Base-by-base conservation (phyloP, 2,888 invertebrate genomes). In the Calameuta filiformis region DNA sequence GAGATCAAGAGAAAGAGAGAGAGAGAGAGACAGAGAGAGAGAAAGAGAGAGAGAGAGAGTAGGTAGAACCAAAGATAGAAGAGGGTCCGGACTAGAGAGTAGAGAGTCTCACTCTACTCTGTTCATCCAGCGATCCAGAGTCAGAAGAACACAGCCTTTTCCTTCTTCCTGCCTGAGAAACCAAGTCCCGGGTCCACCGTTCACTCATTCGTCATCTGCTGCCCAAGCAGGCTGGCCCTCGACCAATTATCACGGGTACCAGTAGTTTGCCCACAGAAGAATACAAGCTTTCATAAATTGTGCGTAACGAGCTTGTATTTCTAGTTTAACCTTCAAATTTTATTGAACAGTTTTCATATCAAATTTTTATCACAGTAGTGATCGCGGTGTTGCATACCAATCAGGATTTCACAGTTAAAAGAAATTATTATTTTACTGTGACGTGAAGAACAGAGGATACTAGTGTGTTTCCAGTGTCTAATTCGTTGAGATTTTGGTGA, bases 141-240 rank as follows among this genome's bases (percentile, higher is more conserved):
- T 56, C 56, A 23, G 56, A 56, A 9, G 23, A 56, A 23, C 56
- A 23, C 81, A 79, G 75, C 81, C 81, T 83, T 79, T 83, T 84
- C 79, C 83, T 83, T 83, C 83, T 81, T 85, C 81, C 81, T 82
- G 81, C 74, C 76, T 35, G 37, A 76, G 76, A 69, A 35, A 69
- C 12, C n/a, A 31, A 35, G 76, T 31, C 37, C 73, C 75, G 84
- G 74, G 69, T 84, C 81, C 84, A 82, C 83, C 85, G 83, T 87
- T 89, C 89, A 85, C 87, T 87, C 85, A 85, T 84, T 86, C 88
- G 86, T 87, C 87, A 85, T 85, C 84, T 85, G 87, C 86, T 86
- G 83, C 82, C 79, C 85, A 85, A 85, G 85, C 86, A 81, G 86
- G 85, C 83, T 81, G 56, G 56, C 56, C 56, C 23, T 56, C 56